phyloP scores from a whole-genome alignment of 2,113 vertebrate genomes.

The Xenus cinereus region DNA sequence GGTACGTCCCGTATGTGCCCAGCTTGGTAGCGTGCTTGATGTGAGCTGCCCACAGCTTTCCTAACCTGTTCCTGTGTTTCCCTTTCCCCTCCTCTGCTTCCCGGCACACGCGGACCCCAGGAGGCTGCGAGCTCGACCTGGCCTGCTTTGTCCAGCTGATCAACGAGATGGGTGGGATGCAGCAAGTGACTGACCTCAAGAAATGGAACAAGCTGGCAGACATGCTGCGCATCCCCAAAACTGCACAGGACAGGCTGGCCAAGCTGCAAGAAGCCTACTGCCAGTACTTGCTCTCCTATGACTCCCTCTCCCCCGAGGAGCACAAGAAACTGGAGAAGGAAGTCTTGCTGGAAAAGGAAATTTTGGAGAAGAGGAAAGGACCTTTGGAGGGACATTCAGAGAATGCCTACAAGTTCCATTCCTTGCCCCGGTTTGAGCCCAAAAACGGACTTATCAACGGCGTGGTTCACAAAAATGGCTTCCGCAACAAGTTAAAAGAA shows the following conservation, averaged over 20 bases:
- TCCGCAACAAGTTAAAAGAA: slow-evolving; percentile 90
- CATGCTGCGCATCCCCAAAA: slow-evolving; percentile 93
- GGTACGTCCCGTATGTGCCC: neutral
- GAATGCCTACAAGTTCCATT: slow-evolving; percentile 80
- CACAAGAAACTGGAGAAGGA: slow-evolving; percentile 88
- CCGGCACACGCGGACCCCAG: slow-evolving; percentile 18
- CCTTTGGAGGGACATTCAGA: slow-evolving; percentile 93
- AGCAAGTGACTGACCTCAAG: slow-evolving; percentile 99
- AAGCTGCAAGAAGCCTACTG: slow-evolving; percentile 99
- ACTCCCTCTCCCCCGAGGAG: slow-evolving; percentile 90
- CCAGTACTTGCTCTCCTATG: slow-evolving; percentile 98
- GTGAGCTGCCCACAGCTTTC: fast-evolving
- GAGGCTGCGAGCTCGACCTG: slow-evolving; percentile 98
- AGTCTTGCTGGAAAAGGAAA: slow-evolving; percentile 94
- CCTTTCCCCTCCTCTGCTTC: neutral
- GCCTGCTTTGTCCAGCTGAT: slow-evolving; percentile 98
- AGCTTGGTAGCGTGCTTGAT: neutral
- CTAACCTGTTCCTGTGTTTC: slow-evolving; percentile 19
- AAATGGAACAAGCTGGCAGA: slow-evolving; percentile 99
- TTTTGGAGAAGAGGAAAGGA: slow-evolving; percentile 89
- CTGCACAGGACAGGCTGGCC: slow-evolving; percentile 97
- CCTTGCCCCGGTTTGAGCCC: slow-evolving; percentile 94
- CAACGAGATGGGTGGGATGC: slow-evolving; percentile 99
- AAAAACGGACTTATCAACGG: slow-evolving; percentile 87
- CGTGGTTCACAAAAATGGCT: slow-evolving; percentile 84